These are phyloP conservation scores for Disparrhopalites patrizii DNA, from an alignment of 2,888 invertebrate species.

Conservation along the genomic window DNA sequence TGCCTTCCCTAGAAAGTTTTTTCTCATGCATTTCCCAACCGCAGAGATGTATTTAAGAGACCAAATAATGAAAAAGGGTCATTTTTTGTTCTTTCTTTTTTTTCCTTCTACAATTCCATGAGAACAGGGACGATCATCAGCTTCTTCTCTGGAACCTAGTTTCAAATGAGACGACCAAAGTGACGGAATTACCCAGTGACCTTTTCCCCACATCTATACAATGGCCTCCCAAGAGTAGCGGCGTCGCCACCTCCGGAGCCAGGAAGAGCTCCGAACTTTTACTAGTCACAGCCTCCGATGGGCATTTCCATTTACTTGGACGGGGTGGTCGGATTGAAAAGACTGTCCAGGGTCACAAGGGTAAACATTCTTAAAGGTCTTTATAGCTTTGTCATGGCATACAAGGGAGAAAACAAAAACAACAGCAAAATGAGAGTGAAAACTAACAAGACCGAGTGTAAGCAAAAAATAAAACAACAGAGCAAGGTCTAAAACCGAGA, in stretches of 20 bases:
- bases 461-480: no score
- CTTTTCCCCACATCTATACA: slow-evolving; percentile 87
- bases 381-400: no score
- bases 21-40: no score
- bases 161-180: slow-evolving; percentile 68
- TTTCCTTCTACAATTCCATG: no score
- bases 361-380: slow-evolving; percentile 19
- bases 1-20: no score
- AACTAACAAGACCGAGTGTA: no score
- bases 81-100: slow-evolving; percentile 12
- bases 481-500: no score
- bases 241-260: slow-evolving; percentile 31
- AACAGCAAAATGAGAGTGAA: no score
- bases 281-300: slow-evolving; percentile 44
- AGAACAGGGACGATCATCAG: slow-evolving; percentile 80
- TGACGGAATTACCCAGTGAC: slow-evolving; percentile 75
- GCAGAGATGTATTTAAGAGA: no score
- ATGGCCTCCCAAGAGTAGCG: slow-evolving; percentile 67
- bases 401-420: no score
- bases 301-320: slow-evolving; percentile 73
- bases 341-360: slow-evolving; percentile 84
- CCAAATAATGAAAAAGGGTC: neutral
- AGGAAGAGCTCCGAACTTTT: slow-evolving; percentile 45
- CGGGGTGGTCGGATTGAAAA: slow-evolving; percentile 89
- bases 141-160: slow-evolving; percentile 84